phyloP scores from a whole-genome alignment of 1,140 invertebrate species.

The Lethocerus indicus region DNA sequence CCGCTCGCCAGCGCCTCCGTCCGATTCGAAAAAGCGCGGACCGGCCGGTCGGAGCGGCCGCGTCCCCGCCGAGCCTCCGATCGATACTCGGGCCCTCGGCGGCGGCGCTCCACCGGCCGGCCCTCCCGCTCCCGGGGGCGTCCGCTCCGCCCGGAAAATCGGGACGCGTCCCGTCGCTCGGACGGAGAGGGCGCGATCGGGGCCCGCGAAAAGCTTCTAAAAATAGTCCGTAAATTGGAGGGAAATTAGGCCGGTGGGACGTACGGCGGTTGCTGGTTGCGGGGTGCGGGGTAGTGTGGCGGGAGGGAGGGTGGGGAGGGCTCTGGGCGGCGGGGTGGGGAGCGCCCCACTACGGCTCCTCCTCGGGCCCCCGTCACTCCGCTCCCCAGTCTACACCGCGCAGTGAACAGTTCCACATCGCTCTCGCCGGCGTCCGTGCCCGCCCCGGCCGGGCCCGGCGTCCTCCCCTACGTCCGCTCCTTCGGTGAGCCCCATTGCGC shows the following conservation, averaged over 20 bases:
- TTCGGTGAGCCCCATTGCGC: constrained; percentile 1
- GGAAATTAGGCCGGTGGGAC: constrained; percentile 1
- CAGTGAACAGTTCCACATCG: background rate
- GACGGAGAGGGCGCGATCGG: no score
- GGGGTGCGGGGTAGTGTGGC: background rate
- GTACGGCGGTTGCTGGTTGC: background rate
- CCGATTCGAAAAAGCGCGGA: no score
- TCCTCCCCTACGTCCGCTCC: background rate
- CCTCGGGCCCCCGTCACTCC: background rate
- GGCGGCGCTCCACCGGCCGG: no score
- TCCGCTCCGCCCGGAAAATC: no score
- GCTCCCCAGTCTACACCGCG: constrained; percentile 3
- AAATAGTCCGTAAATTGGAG: constrained; percentile 9
- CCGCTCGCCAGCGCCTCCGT: background rate
- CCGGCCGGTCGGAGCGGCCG: no score
- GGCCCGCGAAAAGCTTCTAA: no score
- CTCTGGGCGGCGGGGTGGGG: background rate
- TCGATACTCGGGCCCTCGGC: no score
- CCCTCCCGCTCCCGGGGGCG: no score
- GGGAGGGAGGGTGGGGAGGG: background rate
- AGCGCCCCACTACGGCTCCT: constrained; percentile 2
- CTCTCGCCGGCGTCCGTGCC: background rate
- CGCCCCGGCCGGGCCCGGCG: background rate
- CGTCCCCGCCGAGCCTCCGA: no score
- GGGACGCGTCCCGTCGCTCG: no score